Evolutionary conservation across 1,140 invertebrate genomes (phyloP).

Genomic region (Myzus persicae): DNA sequence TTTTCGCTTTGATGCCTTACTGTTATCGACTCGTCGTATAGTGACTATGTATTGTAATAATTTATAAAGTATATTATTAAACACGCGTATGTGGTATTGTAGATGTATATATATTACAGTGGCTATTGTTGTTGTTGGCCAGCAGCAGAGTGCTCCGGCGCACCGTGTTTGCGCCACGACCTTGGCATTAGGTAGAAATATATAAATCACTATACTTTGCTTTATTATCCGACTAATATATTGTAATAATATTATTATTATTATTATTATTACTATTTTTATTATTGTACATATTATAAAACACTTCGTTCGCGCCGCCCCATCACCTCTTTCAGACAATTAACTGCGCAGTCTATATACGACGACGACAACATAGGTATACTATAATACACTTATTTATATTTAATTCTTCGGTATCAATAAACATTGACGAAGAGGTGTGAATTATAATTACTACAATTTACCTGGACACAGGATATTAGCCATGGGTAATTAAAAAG

Average conservation of each 20-base stretch:
- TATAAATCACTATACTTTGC: constrained; percentile 38
- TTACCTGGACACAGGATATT: background rate
- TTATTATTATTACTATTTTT: background rate
- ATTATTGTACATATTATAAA: background rate
- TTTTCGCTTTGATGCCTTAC: too few species aligned
- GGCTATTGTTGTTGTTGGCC: constrained; percentile 17
- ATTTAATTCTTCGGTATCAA: too few species aligned
- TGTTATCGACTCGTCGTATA: background rate
- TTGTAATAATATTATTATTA: constrained; percentile 2
- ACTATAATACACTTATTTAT: background rate
- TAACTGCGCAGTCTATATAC: background rate
- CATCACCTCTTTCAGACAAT: background rate
- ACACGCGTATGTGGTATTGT: background rate
- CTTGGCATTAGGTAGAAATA: constrained; percentile 34
- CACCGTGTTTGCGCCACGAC: background rate
- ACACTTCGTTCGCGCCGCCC: background rate
- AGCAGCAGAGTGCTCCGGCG: background rate
- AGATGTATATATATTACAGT: background rate
- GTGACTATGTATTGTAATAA: background rate
- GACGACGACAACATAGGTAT: background rate
- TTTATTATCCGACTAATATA: constrained; percentile 40
- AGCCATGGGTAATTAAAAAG: background rate
- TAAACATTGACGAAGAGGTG: too few species aligned
- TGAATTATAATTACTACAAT: too few species aligned
- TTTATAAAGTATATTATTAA: background rate